Percentiles rank a stretch among this genome's conserved stretches.
phyloP scores from a whole-genome alignment of 2,797 vertebrate genomes.

The Pseudochirops corinnae region DNA sequence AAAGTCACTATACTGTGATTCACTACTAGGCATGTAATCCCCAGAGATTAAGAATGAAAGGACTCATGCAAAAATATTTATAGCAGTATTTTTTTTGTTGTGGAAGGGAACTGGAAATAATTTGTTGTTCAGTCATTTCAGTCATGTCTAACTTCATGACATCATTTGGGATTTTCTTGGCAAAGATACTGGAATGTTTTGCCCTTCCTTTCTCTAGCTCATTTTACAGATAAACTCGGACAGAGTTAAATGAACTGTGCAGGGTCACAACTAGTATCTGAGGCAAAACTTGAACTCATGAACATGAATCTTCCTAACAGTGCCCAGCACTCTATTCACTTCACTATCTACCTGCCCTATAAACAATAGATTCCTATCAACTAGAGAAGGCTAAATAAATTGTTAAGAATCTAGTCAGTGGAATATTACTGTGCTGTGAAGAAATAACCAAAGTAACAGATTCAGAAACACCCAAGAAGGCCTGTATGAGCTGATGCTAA shows the following conservation, averaged over 20 bases:
- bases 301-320: neutral
- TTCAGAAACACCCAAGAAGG: neutral
- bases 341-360: neutral
- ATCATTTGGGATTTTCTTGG: neutral
- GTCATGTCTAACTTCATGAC: neutral
- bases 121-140: neutral
- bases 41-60: neutral
- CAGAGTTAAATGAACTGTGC: too few species aligned
- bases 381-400: neutral
- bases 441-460: neutral
- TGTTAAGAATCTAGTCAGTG: neutral
- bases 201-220: neutral
- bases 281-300: neutral
- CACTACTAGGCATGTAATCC: neutral
- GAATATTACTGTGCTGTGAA: neutral
- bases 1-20: neutral
- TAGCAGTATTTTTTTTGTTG: neutral
- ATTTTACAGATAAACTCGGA: neutral
- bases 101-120: neutral
- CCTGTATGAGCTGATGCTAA: neutral
- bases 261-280: too few species aligned
- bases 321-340: neutral
- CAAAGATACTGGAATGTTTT: neutral
- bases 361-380: neutral
- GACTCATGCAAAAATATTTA: neutral